phyloP scores from a whole-genome alignment of 2,797 vertebrate genomes.

The Pseudopleuronectes americanus region DNA sequence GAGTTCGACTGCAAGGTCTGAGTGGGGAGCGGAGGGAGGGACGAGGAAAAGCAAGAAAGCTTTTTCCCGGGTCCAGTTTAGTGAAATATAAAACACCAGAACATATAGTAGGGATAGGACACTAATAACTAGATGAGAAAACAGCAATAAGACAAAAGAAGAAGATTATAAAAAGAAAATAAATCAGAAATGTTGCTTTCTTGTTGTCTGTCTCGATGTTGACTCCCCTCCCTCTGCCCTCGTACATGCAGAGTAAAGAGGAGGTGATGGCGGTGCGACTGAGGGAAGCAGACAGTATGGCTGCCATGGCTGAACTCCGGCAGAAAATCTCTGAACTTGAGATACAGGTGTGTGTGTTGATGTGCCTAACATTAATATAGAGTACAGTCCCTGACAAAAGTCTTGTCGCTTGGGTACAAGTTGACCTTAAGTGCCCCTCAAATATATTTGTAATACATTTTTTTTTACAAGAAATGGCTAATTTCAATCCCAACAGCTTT shows the following conservation, averaged over 20 bases:
- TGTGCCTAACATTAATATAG: neutral
- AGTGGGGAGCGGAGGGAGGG: neutral
- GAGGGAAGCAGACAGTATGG: conserved; percentile 95
- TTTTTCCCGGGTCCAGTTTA: neutral
- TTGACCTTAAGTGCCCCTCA: too few relatives aligned
- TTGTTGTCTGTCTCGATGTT: neutral
- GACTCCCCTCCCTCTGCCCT: neutral
- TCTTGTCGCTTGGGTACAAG: too few relatives aligned
- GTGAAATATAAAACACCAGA: neutral
- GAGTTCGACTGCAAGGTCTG: conserved; percentile 94
- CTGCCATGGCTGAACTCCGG: conserved; percentile 92
- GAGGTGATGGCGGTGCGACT: conserved; percentile 95
- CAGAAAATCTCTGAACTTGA: conserved; percentile 93
- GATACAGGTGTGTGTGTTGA: conserved; percentile 86
- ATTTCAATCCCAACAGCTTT: too few relatives aligned
- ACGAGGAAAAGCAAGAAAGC: neutral
- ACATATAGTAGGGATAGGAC: neutral
- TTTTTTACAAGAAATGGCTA: too few relatives aligned
- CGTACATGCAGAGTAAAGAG: conserved; percentile 89
- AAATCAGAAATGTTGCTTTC: too few relatives aligned
- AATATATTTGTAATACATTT: too few relatives aligned
- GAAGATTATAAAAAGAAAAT: too few relatives aligned
- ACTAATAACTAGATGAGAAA: too few relatives aligned
- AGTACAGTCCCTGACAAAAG: too few relatives aligned
- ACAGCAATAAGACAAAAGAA: too few relatives aligned